Conservation (phyloP, 1,140 invertebrate genomes). For the Nomia melanderi region DNA sequence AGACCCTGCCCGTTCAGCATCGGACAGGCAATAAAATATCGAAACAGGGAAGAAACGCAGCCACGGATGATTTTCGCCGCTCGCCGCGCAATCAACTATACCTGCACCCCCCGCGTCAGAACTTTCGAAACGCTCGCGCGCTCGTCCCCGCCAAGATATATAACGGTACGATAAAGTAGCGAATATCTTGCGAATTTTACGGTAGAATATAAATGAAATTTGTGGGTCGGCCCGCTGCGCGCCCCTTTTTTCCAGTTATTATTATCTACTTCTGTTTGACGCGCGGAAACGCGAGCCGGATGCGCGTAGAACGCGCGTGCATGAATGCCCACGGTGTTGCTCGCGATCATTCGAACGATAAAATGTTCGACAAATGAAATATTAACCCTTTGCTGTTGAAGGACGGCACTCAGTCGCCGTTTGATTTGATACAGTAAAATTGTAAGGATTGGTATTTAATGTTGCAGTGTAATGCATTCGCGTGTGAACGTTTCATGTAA, state of each 20-base stretch:
- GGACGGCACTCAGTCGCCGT: no score
- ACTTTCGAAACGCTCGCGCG: background rate
- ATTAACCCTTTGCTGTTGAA: no score
- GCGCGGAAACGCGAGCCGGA: constrained; percentile 32
- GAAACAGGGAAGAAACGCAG: background rate
- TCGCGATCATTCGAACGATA: no score
- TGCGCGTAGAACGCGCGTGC: constrained; percentile 13
- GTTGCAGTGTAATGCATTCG: no score
- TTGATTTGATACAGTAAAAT: no score
- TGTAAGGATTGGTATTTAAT: no score
- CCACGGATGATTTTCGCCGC: no score
- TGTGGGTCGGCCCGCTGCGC: background rate
- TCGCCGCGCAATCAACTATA: no score
- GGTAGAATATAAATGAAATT: constrained; percentile 45
- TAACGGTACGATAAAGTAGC: constrained; percentile 13
- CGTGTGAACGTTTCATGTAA: no score
- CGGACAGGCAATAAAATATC: no score
- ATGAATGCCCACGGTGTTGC: constrained; percentile 16
- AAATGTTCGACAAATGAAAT: no score
- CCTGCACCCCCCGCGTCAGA: background rate
- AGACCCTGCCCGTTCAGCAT: no score
- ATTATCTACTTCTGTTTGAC: constrained; percentile 51
- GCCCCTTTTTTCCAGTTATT: constrained; percentile 28
- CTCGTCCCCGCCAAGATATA: background rate
- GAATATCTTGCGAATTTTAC: constrained; percentile 31